Conservation (phyloP, 2,113 vertebrate species). For the Sebastes schlegelii region DNA sequence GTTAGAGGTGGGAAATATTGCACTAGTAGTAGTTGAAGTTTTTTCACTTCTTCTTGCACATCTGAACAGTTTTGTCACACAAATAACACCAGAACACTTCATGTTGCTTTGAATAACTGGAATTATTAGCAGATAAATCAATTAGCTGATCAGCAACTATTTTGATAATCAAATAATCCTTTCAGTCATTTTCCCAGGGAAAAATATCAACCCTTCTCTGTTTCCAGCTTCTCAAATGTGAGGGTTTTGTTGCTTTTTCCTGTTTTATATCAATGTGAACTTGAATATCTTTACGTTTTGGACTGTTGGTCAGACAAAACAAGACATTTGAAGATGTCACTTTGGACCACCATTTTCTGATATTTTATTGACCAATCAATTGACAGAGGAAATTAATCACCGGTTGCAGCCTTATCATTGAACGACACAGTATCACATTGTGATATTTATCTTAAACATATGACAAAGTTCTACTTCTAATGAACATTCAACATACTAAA, state of each 20-base stretch:
- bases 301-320: not conserved
- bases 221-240: not conserved
- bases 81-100: not conserved
- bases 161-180: not conserved
- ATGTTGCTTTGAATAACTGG: not conserved
- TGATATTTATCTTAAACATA: not conserved
- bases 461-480: not conserved
- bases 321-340: not conserved
- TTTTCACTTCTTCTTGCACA: slow-evolving; percentile 2
- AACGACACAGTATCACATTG: not conserved
- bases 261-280: not conserved
- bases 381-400: too few relatives aligned
- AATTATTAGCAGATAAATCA: not conserved
- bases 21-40: not conserved
- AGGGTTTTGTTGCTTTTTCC: not conserved
- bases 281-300: not conserved
- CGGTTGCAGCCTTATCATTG: not conserved
- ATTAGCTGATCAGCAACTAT: not conserved
- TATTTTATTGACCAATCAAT: not conserved
- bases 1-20: not conserved
- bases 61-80: not conserved
- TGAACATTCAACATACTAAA: not conserved
- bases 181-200: not conserved
- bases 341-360: not conserved
- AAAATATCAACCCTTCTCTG: not conserved